These are phyloP conservation scores for Sceliomorpha sp. DNA, from an alignment of 2,888 invertebrate species.

Conservation along the genomic window DNA sequence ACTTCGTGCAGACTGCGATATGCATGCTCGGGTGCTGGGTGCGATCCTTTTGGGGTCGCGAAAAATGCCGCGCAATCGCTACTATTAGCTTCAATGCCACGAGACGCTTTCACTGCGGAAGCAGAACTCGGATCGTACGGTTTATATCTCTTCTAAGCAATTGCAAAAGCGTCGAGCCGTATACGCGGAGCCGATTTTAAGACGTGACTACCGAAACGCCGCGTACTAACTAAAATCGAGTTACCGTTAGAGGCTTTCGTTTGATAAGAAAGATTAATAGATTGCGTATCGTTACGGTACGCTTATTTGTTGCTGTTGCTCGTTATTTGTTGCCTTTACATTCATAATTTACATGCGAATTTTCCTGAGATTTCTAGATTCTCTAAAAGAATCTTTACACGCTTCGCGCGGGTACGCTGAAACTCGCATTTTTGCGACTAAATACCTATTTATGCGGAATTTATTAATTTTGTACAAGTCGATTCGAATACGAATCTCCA, in stretches of 20 bases:
- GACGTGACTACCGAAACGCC: constrained; percentile 30
- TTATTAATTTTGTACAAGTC: too few relatives aligned
- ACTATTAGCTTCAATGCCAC: constrained; percentile 67
- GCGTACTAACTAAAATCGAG: constrained; percentile 37
- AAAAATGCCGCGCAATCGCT: constrained; percentile 66
- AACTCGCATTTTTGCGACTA: too few relatives aligned
- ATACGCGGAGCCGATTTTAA: constrained; percentile 50
- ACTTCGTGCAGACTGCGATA: constrained; percentile 71
- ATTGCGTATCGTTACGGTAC: constrained; percentile 33
- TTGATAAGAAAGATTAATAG: constrained; percentile 52
- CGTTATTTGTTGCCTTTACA: neutral
- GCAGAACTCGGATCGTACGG: constrained; percentile 45
- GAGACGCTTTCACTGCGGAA: constrained; percentile 68
- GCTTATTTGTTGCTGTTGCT: constrained; percentile 37
- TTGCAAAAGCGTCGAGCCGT: constrained; percentile 33
- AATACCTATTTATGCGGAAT: too few relatives aligned
- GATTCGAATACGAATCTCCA: too few relatives aligned
- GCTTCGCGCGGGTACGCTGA: too few relatives aligned
- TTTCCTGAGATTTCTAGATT: constrained; percentile 21
- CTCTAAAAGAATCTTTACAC: constrained; percentile 18
- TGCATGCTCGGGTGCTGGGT: constrained; percentile 57
- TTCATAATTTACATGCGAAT: constrained; percentile 42
- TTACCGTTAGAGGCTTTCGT: constrained; percentile 49
- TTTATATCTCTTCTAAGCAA: constrained; percentile 45
- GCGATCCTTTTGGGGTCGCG: constrained; percentile 70